phyloP scores from a whole-genome alignment of 2,113 vertebrate genomes.

The Verasper variegatus region DNA sequence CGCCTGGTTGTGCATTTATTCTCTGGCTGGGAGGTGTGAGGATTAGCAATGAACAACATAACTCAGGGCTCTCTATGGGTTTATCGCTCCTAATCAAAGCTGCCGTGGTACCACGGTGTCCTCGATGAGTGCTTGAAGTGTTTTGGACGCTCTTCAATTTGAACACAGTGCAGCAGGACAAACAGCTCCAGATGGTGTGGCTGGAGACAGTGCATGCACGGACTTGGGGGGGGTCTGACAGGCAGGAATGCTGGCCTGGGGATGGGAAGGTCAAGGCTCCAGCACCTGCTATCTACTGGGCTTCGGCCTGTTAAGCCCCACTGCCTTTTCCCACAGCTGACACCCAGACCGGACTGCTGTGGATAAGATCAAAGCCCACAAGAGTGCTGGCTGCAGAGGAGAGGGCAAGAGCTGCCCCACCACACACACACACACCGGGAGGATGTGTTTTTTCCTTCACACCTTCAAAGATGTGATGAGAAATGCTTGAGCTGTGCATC shows the following conservation, averaged over 20 bases:
- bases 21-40: constrained; percentile 59
- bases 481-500: constrained; percentile 32
- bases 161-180: constrained; percentile 55
- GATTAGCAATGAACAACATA: constrained; percentile 51
- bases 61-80: constrained; percentile 34
- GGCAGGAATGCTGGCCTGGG: constrained; percentile 68
- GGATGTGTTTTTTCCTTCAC: constrained; percentile 55
- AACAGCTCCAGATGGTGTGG: constrained; percentile 73
- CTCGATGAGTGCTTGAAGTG: constrained; percentile 60
- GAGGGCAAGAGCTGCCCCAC: constrained; percentile 33
- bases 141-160: constrained; percentile 54
- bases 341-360: constrained; percentile 47
- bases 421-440: background rate
- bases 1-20: constrained; percentile 9
- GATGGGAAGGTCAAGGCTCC: constrained; percentile 68
- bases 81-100: constrained; percentile 51
- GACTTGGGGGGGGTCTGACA: constrained; percentile 64
- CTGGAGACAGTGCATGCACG: constrained; percentile 67
- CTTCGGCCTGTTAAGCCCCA: constrained; percentile 49
- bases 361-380: constrained; percentile 68
- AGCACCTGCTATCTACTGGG: constrained; percentile 74
- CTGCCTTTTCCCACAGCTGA: constrained; percentile 68
- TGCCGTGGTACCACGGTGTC: constrained; percentile 36
- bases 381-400: constrained; percentile 22
- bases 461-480: constrained; percentile 49